phyloP scores from a whole-genome alignment of 2,888 invertebrate genomes.

The Ectropis crepuscularia region DNA sequence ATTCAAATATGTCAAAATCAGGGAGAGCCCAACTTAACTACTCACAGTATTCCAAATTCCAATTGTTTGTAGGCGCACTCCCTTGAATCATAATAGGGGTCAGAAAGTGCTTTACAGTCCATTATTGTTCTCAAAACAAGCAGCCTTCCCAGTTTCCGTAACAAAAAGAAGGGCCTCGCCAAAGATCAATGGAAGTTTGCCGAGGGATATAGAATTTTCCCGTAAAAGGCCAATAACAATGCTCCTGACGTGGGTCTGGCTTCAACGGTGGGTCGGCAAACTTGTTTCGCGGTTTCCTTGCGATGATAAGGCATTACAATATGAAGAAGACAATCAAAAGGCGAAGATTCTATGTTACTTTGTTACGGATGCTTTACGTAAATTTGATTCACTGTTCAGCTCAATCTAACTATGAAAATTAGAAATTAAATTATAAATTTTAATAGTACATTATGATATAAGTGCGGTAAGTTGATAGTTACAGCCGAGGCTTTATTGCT shows the following conservation, averaged over 20 bases:
- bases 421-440: too few relatives aligned
- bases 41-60: background rate
- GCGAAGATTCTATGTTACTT: too few relatives aligned
- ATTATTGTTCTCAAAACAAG: constrained; percentile 44
- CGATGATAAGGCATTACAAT: background rate
- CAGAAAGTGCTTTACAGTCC: constrained; percentile 19
- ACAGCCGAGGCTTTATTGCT: too few relatives aligned
- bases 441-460: too few relatives aligned
- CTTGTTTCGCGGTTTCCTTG: constrained; percentile 25
- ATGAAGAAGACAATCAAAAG: background rate
- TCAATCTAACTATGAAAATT: too few relatives aligned
- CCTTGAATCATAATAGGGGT: constrained; percentile 8
- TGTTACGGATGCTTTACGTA: too few relatives aligned
- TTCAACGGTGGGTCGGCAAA: constrained; percentile 39
- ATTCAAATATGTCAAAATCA: background rate
- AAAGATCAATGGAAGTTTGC: constrained; percentile 62
- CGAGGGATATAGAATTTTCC: constrained; percentile 64
- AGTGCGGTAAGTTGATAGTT: too few relatives aligned
- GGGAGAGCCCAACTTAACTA: background rate
- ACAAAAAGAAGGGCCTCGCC: constrained; percentile 54
- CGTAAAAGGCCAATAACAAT: constrained; percentile 62
- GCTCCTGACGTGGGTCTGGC: constrained; percentile 59
- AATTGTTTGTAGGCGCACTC: constrained; percentile 3
- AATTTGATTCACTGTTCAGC: too few relatives aligned
- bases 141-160: constrained; percentile 37